phyloP scores from a whole-genome alignment of 2,113 vertebrate species.

The Hipposideros armiger region DNA sequence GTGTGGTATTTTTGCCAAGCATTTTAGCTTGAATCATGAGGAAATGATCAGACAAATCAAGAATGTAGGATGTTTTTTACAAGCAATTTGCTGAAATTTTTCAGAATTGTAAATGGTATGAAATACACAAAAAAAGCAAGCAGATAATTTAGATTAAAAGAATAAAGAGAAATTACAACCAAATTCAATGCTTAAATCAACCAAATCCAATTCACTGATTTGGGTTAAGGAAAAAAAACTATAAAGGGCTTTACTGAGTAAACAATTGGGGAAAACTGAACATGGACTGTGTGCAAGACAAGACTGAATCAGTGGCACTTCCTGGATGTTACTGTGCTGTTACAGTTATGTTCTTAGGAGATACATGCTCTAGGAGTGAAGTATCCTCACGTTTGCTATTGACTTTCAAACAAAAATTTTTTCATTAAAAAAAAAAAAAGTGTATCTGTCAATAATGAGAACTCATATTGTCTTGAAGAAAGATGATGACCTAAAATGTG shows the following conservation, averaged over 20 bases:
- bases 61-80: conserved; percentile 47
- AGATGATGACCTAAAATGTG: neutral
- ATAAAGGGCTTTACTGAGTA: neutral
- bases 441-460: neutral
- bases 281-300: neutral
- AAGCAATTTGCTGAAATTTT: conserved; percentile 16
- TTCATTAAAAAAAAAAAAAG: too few relatives aligned
- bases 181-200: neutral
- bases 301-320: neutral
- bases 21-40: conserved; percentile 23
- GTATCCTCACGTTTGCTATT: conserved; percentile 12
- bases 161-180: conserved; percentile 3
- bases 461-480: too few relatives aligned
- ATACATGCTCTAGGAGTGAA: neutral
- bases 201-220: neutral
- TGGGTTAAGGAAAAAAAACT: neutral
- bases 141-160: neutral
- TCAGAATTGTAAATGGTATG: neutral
- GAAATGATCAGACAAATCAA: conserved; percentile 41
- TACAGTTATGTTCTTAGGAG: neutral
- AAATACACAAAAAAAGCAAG: neutral
- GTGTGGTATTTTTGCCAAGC: neutral
- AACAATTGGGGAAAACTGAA: neutral
- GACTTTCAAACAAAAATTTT: neutral
- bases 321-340: neutral